These are phyloP conservation scores for Dolichoris vasculosae DNA, from an alignment of 1,140 invertebrate genomes.

Conservation along the genomic window DNA sequence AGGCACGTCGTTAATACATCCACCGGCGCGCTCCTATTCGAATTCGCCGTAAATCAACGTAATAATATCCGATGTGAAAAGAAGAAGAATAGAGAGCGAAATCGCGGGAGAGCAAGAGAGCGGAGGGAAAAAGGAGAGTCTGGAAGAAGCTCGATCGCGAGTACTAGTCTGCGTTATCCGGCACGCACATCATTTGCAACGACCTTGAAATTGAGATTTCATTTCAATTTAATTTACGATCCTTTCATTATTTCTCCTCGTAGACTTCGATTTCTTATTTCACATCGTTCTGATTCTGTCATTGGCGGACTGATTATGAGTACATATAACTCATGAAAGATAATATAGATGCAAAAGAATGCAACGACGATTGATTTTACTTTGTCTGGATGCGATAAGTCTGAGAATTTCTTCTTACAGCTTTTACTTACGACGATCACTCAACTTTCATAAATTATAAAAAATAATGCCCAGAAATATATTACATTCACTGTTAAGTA, in stretches of 20 bases:
- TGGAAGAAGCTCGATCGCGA: background rate
- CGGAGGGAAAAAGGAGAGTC: background rate
- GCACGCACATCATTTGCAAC: constrained; percentile 33
- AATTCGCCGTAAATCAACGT: constrained; percentile 47
- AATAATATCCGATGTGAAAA: constrained; percentile 16
- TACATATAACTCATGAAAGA: background rate
- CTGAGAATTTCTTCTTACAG: background rate
- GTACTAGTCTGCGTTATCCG: background rate
- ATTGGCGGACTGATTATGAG: constrained; percentile 15
- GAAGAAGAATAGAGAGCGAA: background rate
- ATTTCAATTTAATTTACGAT: constrained; percentile 46
- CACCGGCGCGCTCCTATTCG: constrained; percentile 1
- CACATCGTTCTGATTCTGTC: background rate
- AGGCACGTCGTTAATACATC: constrained; percentile 38
- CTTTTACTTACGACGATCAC: no score
- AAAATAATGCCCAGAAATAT: no score
- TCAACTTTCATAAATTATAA: background rate
- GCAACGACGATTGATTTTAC: background rate
- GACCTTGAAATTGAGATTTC: constrained; percentile 47
- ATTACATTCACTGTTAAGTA: no score
- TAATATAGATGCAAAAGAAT: background rate
- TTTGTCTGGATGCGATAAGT: background rate
- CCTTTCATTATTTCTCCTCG: constrained; percentile 13
- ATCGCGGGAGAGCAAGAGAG: background rate
- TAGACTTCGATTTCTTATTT: constrained; percentile 1